Evolutionary conservation across 2,797 vertebrate species (phyloP), one percentile per base, ranked within the genome.

Genomic region (Parauchenoglanis punctatus): DNA sequence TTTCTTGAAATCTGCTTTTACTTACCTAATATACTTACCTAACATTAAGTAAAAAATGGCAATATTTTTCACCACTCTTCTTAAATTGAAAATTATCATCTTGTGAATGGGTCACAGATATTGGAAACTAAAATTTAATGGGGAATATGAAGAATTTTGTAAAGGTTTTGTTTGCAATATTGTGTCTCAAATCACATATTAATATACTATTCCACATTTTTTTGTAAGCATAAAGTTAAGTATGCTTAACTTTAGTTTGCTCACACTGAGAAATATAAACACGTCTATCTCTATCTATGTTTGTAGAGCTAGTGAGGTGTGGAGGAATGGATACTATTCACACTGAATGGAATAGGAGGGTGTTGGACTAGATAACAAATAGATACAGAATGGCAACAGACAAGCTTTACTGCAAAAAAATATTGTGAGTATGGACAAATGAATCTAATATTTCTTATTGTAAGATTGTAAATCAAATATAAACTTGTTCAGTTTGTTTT

Each of bases 331-430:
- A 28, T 54, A 28, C 10, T 31, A 56, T 77, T 77, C 3, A 12
- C 13, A 54, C 46, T 54, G 23, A 49, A 75, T 49, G 23, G 28
- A 67, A 15, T 17, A 31, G 65, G 28, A 67, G 13, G 28, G 8
- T 31, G 7, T 63, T 63, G 61, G 61, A 63, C 3, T 3, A 63
- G 61, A 63, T 13, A 67, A 15, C 7, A 44, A 44, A 70, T 67
- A 15, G 1, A 28, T 35, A 18, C 28, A 68, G 17, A 15, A 68
- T 35, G 5, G 65, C 28, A 31, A 35, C 28, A 72, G 3, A 72
- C 44, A 25, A 70, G 72, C 65, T 87, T 70, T 85, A 17, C 54
- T 85, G 54, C 23, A 77, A 72, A 58, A 46, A 83, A 11, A 70
- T 35, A 70, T 35, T 68, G 63, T 67, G 13, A 40, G 20, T 70